phyloP scores from a whole-genome alignment of 2,888 invertebrate species.

The Leucophora obtusa region DNA sequence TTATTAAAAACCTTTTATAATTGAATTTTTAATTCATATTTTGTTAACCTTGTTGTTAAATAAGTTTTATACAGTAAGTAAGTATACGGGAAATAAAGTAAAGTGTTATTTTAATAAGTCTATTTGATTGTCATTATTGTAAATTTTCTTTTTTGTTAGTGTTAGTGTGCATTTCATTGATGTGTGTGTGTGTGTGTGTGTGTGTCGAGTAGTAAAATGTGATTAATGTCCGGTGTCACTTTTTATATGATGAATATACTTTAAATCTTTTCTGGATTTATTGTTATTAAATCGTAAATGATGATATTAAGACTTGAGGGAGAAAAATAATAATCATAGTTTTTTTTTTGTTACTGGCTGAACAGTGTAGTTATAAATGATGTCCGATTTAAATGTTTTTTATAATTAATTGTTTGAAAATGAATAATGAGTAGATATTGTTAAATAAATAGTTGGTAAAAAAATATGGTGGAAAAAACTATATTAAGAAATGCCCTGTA shows the following conservation, averaged over 20 bases:
- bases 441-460: conserved; percentile 30
- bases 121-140: conserved; percentile 43
- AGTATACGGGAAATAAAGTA: background rate
- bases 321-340: conserved; percentile 20
- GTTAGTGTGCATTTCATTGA: conserved; percentile 17
- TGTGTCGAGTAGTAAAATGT: background rate
- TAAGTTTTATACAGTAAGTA: background rate
- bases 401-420: conserved; percentile 57
- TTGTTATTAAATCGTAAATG: conserved; percentile 56
- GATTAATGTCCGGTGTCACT: conserved; percentile 53
- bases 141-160: background rate
- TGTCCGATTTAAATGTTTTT: conserved; percentile 49
- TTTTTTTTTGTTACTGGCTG: background rate
- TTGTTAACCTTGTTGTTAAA: background rate
- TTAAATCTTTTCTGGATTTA: conserved; percentile 55
- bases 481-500: too few species aligned
- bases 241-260: conserved; percentile 41
- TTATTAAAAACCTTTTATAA: conserved; percentile 30
- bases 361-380: conserved; percentile 44
- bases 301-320: conserved; percentile 33
- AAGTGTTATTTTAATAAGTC: conserved; percentile 19
- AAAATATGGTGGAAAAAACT: too few species aligned
- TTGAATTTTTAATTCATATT: conserved; percentile 53
- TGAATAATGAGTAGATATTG: conserved; percentile 55
- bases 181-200: background rate